Percentiles rank a stretch among this genome's conserved stretches.
Evolutionary conservation across 1,140 invertebrate species (phyloP).

Genomic region (Caligus rogercresseyi): DNA sequence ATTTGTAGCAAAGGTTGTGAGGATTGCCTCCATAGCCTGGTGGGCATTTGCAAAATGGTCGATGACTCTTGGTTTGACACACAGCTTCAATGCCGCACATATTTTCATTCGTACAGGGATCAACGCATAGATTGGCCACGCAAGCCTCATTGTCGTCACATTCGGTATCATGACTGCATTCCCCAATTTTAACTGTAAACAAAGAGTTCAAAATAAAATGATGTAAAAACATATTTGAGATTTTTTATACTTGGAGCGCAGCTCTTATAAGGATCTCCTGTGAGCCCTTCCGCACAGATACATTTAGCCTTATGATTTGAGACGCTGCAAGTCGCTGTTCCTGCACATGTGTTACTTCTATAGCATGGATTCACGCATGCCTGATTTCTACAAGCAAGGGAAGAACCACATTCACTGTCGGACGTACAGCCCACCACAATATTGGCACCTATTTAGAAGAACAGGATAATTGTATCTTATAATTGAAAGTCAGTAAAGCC

Average conservation of each 20-base stretch:
- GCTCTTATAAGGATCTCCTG: conserved; percentile 46
- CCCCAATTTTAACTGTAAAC: conserved; percentile 25
- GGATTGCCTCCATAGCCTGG: conserved; percentile 27
- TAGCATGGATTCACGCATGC: conserved; percentile 56
- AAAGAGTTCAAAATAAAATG: background rate
- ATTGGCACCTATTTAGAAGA: conserved; percentile 5
- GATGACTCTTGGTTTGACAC: conserved; percentile 26
- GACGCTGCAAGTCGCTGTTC: conserved; percentile 54
- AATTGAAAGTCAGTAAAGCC: background rate
- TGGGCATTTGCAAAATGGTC: conserved; percentile 27
- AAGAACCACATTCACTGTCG: conserved; percentile 48
- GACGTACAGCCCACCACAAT: conserved; percentile 39
- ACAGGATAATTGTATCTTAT: background rate
- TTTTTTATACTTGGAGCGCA: conserved; percentile 51
- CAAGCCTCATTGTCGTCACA: conserved; percentile 27
- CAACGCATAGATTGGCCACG: conserved; percentile 38
- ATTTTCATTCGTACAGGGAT: conserved; percentile 41
- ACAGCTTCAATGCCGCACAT: conserved; percentile 46
- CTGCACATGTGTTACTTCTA: conserved; percentile 43
- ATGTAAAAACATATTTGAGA: background rate
- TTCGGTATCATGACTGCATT: conserved; percentile 26
- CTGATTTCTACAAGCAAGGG: conserved; percentile 50
- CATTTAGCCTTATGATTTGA: conserved; percentile 52
- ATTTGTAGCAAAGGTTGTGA: conserved; percentile 15
- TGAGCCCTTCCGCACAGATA: conserved; percentile 51